Conservation (phyloP, 92 coral and sea anemone species). For the Phymanthus crucifer region DNA sequence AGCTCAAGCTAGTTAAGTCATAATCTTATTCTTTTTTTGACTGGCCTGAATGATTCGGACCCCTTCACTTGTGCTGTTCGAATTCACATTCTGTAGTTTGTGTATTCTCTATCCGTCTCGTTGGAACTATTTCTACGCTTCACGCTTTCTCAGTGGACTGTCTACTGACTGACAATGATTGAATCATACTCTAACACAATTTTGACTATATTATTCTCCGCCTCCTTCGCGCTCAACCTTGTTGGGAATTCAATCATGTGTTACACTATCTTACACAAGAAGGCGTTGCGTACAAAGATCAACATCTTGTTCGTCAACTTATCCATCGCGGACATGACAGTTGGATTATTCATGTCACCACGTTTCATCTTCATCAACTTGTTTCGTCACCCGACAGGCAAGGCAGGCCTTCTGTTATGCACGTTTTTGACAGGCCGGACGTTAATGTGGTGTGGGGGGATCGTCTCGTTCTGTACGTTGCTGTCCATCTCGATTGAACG, state of each 20-base stretch:
- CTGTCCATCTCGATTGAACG: conserved; percentile 24
- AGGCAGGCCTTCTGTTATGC: conserved; percentile 2
- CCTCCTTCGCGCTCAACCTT: neutral
- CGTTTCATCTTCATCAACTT: conserved; percentile 16
- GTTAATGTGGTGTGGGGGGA: conserved; percentile 26
- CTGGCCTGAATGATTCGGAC: too few relatives aligned
- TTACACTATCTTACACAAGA: conserved; percentile 6
- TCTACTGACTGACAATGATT: neutral
- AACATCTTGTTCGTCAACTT: conserved; percentile 20
- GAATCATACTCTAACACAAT: neutral
- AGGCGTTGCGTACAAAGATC: conserved; percentile 9
- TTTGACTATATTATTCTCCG: neutral
- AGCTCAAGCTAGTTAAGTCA: too few relatives aligned
- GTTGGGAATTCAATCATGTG: conserved; percentile 16
- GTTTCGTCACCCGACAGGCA: conserved; percentile 16
- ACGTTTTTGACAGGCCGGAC: conserved; percentile 15
- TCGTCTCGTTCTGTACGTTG: conserved; percentile 3
- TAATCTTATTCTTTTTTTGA: too few relatives aligned
- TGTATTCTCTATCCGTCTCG: neutral
- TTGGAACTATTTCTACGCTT: neutral
- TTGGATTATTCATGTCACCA: conserved; percentile 25
- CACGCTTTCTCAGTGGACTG: neutral
- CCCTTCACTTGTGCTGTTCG: too few relatives aligned
- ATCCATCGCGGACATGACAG: conserved; percentile 22
- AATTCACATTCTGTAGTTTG: too few relatives aligned